A percentile compares a stretch with the other conserved stretches of the same genome.
phyloP scores from a whole-genome alignment of 2,797 vertebrate genomes.

The Morelia viridis region DNA sequence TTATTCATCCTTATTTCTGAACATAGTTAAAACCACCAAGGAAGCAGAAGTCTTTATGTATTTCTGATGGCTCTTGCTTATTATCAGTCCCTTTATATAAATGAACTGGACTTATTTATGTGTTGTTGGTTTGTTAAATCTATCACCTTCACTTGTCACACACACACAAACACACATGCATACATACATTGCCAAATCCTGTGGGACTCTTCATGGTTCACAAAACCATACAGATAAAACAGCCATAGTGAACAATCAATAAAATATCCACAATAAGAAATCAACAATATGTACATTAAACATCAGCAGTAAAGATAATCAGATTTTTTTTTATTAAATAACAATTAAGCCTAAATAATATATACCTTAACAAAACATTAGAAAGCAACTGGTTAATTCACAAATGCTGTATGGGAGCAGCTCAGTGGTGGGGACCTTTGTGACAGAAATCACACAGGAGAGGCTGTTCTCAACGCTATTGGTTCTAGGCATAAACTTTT shows the following conservation, averaged over 20 bases:
- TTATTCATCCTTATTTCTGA: neutral
- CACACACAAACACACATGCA: too few relatives aligned
- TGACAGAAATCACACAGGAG: neutral
- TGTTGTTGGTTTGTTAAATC: too few relatives aligned
- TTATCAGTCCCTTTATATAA: too few relatives aligned
- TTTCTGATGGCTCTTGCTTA: too few relatives aligned
- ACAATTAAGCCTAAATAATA: neutral
- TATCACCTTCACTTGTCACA: too few relatives aligned
- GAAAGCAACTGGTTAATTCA: neutral
- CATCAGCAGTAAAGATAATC: neutral
- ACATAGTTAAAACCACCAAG: neutral
- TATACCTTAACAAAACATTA: neutral
- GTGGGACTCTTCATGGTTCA: too few relatives aligned
- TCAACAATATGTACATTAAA: too few relatives aligned
- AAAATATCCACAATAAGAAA: too few relatives aligned
- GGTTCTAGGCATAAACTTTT: neutral
- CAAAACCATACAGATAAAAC: too few relatives aligned
- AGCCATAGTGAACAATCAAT: too few relatives aligned
- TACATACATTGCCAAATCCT: neutral
- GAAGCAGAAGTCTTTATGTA: too few relatives aligned
- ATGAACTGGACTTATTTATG: too few relatives aligned
- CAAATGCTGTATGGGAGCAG: neutral
- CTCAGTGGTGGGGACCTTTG: neutral
- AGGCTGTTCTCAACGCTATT: neutral
- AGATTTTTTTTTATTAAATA: neutral